Evolutionary conservation across 2,113 vertebrate species (phyloP).

Genomic region (Brevimyrus niger): DNA sequence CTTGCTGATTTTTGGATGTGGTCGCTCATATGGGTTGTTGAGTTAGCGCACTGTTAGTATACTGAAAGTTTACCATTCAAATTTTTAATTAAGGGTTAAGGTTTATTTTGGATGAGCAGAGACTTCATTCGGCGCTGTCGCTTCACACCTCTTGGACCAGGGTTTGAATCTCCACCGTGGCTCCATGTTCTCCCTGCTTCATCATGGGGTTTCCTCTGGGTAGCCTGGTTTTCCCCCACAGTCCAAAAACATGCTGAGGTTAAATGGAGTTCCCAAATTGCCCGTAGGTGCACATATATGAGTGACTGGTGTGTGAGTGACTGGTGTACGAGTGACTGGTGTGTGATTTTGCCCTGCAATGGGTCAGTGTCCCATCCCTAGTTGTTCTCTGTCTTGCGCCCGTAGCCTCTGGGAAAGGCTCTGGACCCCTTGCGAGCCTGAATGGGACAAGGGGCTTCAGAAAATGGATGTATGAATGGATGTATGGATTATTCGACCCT

Average conservation of each 20-base stretch:
- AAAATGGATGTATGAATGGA: neutral
- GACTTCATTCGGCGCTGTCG: neutral
- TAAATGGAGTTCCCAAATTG: neutral
- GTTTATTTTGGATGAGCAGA: neutral
- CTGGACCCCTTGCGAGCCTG: neutral
- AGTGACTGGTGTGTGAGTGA: neutral
- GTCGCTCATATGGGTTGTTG: neutral
- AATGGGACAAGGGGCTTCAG: neutral
- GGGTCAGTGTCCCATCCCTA: neutral
- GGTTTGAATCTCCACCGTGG: neutral
- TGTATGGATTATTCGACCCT: neutral
- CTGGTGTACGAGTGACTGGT: no score
- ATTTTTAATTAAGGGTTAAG: neutral
- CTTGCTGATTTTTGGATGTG: neutral
- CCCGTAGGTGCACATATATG: neutral
- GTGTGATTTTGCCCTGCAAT: neutral
- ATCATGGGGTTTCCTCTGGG: neutral
- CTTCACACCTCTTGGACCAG: neutral
- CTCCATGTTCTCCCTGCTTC: neutral
- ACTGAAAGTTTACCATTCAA: neutral
- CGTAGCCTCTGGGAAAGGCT: no score
- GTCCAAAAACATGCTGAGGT: neutral
- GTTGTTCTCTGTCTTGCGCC: neutral
- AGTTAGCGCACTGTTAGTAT: neutral
- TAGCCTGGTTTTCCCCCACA: neutral